Evolutionary conservation across 1,140 invertebrate species (phyloP), one percentile per base, ranked within the genome.

Genomic region (Trichoplusia ni): DNA sequence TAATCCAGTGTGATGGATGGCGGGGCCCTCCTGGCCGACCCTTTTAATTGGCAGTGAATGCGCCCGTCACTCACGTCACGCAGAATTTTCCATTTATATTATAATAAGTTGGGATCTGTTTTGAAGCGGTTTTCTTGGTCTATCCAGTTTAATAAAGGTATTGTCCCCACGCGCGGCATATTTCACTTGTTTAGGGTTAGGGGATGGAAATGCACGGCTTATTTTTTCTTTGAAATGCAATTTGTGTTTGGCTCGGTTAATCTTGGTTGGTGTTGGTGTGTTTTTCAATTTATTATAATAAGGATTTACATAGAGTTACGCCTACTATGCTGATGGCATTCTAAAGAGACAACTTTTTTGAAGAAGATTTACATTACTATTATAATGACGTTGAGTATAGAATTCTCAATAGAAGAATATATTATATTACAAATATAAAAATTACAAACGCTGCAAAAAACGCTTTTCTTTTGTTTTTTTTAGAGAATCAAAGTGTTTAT

Each of bases 71-170:
- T 44, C 54, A 18, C 38, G 54, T 44, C 54, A 58, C 54, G 38
- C 11, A 7, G 54, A 58, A 58, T 58, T 58, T 58, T 40, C 54
- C 54, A 58, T 58, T 58, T 58, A 58, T 58, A 58, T 58, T 58
- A 58, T 58, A 58, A 58, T 58, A 58, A 58, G 54, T 58, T 58
- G 19, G 25, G 25, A 44, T 58, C 54, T 58, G 37, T 58, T 58
- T 44, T 29, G 54, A 44, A 58, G 54, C 54, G 54, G 54, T 58
- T 44, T 44, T 13, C 54, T 58, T 56, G 23, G 35, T 40, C 18
- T 23, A 21, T 56, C 19, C 35, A 7, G 37, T 58, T 58, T 58
- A 58, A 58, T 58, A 58, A 58, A 58, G 53, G 23, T 38, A 13
- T 16, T 19, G 46, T 49, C 46, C 38, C 54, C 54, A 13, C 8